A percentile compares a stretch with the other conserved stretches of the same genome.
These are phyloP conservation scores for Cataglyphis livida DNA, from an alignment of 2,888 invertebrate genomes.

Conservation along the genomic window DNA sequence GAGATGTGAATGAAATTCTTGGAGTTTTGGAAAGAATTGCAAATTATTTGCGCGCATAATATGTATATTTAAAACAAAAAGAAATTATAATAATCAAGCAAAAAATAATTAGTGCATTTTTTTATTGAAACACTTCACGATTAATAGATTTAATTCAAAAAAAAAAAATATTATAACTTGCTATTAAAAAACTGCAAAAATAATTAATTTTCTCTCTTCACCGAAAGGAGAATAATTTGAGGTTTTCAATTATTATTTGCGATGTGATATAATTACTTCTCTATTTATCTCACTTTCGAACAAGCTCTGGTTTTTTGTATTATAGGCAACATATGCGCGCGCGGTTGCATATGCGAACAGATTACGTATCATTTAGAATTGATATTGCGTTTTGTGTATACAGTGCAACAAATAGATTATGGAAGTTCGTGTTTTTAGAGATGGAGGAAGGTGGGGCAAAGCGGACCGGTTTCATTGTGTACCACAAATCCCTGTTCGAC, in stretches of 20 bases:
- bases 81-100: not conserved
- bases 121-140: not conserved
- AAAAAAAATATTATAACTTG: not conserved
- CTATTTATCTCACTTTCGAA: not conserved
- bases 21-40: not conserved
- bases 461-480: slow-evolving; percentile 5
- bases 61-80: not conserved
- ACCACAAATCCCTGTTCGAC: slow-evolving; percentile 42
- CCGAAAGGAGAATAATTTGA: not conserved
- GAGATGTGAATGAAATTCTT: not conserved
- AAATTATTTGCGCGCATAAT: not conserved
- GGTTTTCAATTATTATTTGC: not conserved
- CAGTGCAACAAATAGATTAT: slow-evolving; percentile 46
- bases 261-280: not conserved
- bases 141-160: not conserved
- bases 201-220: not conserved
- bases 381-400: slow-evolving; percentile 16
- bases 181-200: not conserved
- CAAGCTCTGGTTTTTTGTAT: slow-evolving; percentile 2
- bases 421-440: not conserved
- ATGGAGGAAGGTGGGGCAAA: not conserved
- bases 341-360: not conserved
- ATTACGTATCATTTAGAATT: slow-evolving; percentile 27
- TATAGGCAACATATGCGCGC: not conserved
- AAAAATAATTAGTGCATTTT: not conserved